Base-by-base conservation (phyloP, 1,140 invertebrate species). In the Pinna nobilis region DNA sequence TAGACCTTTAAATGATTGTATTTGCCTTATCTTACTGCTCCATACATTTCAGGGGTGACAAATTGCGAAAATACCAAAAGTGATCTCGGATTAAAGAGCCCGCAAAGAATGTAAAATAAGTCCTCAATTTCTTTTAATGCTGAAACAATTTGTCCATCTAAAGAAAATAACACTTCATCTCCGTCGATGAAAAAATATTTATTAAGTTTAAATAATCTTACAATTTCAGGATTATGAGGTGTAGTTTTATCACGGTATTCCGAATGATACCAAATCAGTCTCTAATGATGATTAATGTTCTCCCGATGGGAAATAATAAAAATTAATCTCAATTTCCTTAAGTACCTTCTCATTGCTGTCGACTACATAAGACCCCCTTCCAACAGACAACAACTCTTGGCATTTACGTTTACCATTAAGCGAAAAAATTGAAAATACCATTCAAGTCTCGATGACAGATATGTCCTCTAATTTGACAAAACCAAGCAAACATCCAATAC, bases 141-240 rank as follows among this genome's bases (percentile, higher is more conserved):
- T 9, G n/a, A 44, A 44, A 44, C 39, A 44, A 44, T 44, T 44
- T 44, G 9, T 9, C n/a, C 39, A n/a, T 9, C 9, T 9, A n/a
- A 9, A n/a, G 9, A n/a, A 44, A 44, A 44, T 44, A n/a, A 44
- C 39, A n/a, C n/a, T 44, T 44, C n/a, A 44, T 44, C 39, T 9
- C 9, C 9, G 39, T 9, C 9, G 9, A n/a, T 11, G 9, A n/a
- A 44, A 44, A 44, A 44, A 44, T 44, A n/a, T 11, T 44, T 44
- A 44, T 44, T 44, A 44, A 44, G 39, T 44, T 44, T 44, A 44
- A 44, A 44, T 44, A 44, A 44, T 44, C 39, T 44, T 44, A 44
- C 39, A 44, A 44, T 44, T 44, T n/a, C 39, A 9, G 9, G 39
- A 44, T 44, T 44, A 44, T 44, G n/a, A 44, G n/a, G 39, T 44